These are phyloP conservation scores for Hedychridium roseum DNA, from an alignment of 2,888 invertebrate species.

Conservation along the genomic window DNA sequence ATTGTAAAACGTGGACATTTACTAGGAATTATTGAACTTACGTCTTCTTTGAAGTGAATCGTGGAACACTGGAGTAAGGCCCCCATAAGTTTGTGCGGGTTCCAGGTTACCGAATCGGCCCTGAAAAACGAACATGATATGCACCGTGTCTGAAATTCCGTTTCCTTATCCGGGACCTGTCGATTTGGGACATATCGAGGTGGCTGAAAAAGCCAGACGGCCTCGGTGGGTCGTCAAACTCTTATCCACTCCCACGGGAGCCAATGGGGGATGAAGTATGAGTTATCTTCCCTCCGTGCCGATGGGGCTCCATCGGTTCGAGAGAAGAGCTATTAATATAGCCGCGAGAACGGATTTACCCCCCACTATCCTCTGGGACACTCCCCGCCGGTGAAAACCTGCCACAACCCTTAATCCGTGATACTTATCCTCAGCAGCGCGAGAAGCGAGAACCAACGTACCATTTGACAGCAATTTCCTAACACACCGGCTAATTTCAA, in stretches of 20 bases:
- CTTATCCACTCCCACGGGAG: conserved; percentile 51
- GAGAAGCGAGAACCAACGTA: conserved; percentile 16
- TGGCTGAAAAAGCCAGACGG: conserved; percentile 37
- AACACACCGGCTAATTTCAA: too few relatives aligned
- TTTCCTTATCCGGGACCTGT: conserved; percentile 25
- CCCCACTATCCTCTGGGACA: conserved; percentile 35
- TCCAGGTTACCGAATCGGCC: conserved; percentile 97
- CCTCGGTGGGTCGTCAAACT: conserved; percentile 55
- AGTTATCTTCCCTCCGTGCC: conserved; percentile 39
- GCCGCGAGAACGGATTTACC: conserved; percentile 53
- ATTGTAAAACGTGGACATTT: too few relatives aligned
- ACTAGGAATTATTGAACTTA: conserved; percentile 70
- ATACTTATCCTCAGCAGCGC: too few relatives aligned
- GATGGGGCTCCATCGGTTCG: conserved; percentile 56
- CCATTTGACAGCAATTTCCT: conserved; percentile 31
- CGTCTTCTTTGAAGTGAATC: conserved; percentile 95
- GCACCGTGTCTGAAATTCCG: too few relatives aligned
- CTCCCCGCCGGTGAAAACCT: conserved; percentile 44
- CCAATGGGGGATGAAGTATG: conserved; percentile 54
- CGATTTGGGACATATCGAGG: conserved; percentile 11
- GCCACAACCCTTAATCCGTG: conserved; percentile 48
- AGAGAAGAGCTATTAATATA: conserved; percentile 59
- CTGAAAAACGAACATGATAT: too few relatives aligned
- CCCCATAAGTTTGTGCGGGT: conserved; percentile 99
- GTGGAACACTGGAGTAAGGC: conserved; percentile 96